Conservation (phyloP, 2,888 invertebrate genomes). For the Dione vanillae region DNA sequence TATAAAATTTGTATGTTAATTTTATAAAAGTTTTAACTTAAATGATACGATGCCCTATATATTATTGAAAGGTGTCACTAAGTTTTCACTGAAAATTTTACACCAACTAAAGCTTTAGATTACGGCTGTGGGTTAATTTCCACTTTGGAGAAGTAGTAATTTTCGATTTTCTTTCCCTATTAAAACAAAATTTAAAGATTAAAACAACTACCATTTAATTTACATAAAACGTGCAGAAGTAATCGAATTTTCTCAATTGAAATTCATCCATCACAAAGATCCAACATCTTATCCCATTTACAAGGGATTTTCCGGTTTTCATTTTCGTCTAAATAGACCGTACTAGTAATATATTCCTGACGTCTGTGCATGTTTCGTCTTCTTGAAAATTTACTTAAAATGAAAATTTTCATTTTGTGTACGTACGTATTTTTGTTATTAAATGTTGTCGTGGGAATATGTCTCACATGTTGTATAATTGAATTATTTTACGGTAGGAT, state of each 20-base stretch:
- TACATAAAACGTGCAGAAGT: slow-evolving; percentile 1
- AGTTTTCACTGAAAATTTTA: no score
- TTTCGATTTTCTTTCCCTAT: no score
- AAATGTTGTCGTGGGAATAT: not conserved
- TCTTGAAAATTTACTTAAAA: slow-evolving; percentile 6
- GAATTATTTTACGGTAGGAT: not conserved
- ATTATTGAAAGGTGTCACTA: no score
- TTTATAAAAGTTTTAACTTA: no score
- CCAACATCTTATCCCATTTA: slow-evolving; percentile 13
- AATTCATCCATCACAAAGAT: slow-evolving; percentile 10
- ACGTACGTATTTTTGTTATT: not conserved
- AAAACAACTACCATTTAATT: not conserved
- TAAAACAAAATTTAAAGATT: not conserved
- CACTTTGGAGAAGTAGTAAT: no score
- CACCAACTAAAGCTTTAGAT: no score
- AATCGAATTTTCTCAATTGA: slow-evolving; percentile 6
- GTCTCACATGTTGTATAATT: slow-evolving; percentile 3
- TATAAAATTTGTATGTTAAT: no score
- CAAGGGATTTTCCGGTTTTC: slow-evolving; percentile 5
- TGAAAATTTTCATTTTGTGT: not conserved
- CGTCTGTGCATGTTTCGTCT: slow-evolving; percentile 6
- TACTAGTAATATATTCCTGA: slow-evolving; percentile 12
- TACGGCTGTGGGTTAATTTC: no score
- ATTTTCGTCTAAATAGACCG: slow-evolving; percentile 14
- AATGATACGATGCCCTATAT: no score